Base-by-base conservation (phyloP, 2,888 invertebrate genomes). In the Agrenia bidenticulata region DNA sequence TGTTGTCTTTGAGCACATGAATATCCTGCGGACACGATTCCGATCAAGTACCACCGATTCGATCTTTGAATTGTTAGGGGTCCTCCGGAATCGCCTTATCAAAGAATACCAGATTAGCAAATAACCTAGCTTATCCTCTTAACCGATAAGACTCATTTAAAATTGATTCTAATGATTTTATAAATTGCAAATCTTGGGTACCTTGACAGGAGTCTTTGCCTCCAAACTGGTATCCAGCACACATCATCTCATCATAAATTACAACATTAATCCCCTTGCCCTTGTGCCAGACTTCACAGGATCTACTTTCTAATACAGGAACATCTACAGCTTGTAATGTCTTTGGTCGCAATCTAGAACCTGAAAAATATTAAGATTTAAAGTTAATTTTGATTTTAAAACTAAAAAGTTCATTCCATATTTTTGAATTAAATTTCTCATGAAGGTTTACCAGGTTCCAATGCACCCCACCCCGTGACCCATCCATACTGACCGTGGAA, bases 231-330 rank as follows among this genome's bases (percentile, higher is more conserved):
- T 94, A 93, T 1, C 94, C 94, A 0, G 94, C 94, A 79, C 94
- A 94, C 80, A 94, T 87, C 94, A 94, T 94, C 81, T 94, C 94
- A 50, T 93, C 93, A 80, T 94, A 93, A 78, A 94, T 94, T 17
- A 93, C 89, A 45, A 92, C 91, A 79, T 90, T 90, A 77, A 92
- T 92, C 60, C 91, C 91, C 76, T 87, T 87, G 19, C 85, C 84
- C 67, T 86, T 82, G 78, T 88, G 88, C 88, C 88, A 88, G 63
- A 77, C 78, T 79, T 87, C 87, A 78, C 87, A 87, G 68, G 87
- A 82, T 65, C 92, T 84, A 79, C 93, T 94, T 79, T 94, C 93
- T 66, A 94, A 86, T n/a, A 94, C 92, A 0, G 94, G 94, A 70
- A 94, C 94, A 78, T 92, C 92, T 11, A 94, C 93, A 0, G 92